Evolutionary conservation across 2,888 invertebrate genomes (phyloP), one percentile per base, ranked within the genome.

Genomic region (Diabrotica balteata): DNA sequence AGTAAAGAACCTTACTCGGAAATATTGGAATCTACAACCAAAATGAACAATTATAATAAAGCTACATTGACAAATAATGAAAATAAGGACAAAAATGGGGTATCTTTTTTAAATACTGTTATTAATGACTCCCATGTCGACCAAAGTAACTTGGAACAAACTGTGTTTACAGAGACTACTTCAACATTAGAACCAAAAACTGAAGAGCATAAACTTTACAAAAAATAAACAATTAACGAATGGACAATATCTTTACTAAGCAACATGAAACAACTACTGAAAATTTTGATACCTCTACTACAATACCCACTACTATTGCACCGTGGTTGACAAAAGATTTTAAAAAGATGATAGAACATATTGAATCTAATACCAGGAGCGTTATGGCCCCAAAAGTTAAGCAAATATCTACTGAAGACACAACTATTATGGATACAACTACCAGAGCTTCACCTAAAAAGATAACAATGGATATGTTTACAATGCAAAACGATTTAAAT

Each of bases 311-410:
- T 44, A 47, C 50, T 50, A 0, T 47, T 9, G 57, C 62, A n/a
- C 63, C 67, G 8, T 43, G 53, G 44, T 45, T 45, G 17, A 57
- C 63, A n/a, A 22, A 7, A 4, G 58, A 58, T 22, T 68, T 68
- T 9, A 52, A 58, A 45, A 66, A 58, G 46, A 64, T 68, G 44
- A 71, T 71, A 17, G 45, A 68, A 59, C 54, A 68, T 7, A 64
- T 71, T 8, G 72, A 71, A 60, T 49, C n/a, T 43, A 54, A 61
- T 11, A 71, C 72, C 8, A 65, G 72, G 10, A 69, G 68, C n/a
- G 17, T 49, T 0, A 50, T 59, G 1, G 68, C 61, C 32, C 45
- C 46, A 42, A 53, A 57, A 50, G 42, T 42, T 44, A 66, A 63
- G 22, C 22, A 63, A 63, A 0, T 17, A n/a, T 22, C 8, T 7